A percentile compares a stretch with the other conserved stretches of the same genome.
phyloP scores from a whole-genome alignment of 2,888 invertebrate species.

The Pammene fasciana region DNA sequence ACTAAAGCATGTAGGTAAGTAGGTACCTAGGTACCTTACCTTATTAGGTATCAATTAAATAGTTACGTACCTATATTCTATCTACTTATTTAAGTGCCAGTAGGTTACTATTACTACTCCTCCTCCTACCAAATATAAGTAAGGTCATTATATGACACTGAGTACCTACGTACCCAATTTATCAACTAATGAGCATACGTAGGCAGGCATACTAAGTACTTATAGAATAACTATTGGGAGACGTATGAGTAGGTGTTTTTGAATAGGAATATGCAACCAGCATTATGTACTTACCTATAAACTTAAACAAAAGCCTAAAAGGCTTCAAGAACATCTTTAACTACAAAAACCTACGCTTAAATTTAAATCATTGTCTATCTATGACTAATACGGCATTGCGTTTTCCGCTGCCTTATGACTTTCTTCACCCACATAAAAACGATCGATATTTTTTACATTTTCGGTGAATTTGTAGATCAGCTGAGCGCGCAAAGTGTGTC shows the following conservation, averaged over 20 bases:
- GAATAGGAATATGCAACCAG: not conserved
- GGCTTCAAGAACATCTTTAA: not conserved
- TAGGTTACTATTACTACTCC: not conserved
- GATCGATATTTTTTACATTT: slow-evolving; percentile 28
- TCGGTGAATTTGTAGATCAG: slow-evolving; percentile 47
- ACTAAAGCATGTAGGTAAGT: too few species aligned
- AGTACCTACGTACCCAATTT: slow-evolving; percentile 6
- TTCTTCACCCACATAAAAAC: not conserved
- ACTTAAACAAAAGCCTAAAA: slow-evolving; percentile 3
- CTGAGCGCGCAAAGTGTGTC: slow-evolving; percentile 61
- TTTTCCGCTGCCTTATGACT: not conserved
- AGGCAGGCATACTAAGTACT: not conserved
- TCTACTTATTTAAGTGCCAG: not conserved
- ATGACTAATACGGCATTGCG: not conserved
- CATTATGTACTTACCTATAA: slow-evolving; percentile 2
- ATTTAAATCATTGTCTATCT: not conserved
- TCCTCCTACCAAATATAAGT: not conserved
- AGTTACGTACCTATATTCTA: not conserved
- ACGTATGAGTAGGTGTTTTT: slow-evolving; percentile 17
- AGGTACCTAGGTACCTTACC: too few species aligned
- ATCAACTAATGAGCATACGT: slow-evolving; percentile 4
- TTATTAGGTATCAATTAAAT: too few species aligned
- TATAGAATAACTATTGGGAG: not conserved
- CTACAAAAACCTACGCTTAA: not conserved
- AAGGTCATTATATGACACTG: slow-evolving; percentile 15